These are phyloP conservation scores for Gasterosteus nipponicus DNA, from an alignment of 2,113 vertebrate species.

Conservation along the genomic window DNA sequence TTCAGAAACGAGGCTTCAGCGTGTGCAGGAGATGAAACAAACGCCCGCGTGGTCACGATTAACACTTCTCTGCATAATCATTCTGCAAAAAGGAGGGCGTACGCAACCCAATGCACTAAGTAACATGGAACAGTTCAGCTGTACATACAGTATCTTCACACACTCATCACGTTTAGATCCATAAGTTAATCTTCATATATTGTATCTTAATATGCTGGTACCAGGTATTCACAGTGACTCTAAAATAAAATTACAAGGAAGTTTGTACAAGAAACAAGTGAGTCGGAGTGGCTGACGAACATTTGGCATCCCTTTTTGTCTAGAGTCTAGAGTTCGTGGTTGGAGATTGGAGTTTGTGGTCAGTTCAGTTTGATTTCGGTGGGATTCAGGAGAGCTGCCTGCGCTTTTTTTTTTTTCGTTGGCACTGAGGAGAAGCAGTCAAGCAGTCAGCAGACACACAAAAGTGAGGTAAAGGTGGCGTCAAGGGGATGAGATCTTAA, in stretches of 20 bases:
- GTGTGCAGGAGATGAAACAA: slow-evolving; percentile 59
- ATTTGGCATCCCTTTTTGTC: slow-evolving; percentile 63
- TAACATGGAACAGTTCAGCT: slow-evolving; percentile 73
- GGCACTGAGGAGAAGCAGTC: slow-evolving; percentile 70
- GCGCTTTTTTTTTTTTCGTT: slow-evolving; percentile 52
- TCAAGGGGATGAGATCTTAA: slow-evolving; percentile 50
- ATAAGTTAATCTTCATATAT: slow-evolving; percentile 81
- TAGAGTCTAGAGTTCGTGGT: slow-evolving; percentile 38
- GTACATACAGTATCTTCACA: slow-evolving; percentile 78
- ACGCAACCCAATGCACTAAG: slow-evolving; percentile 67
- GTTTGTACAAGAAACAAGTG: slow-evolving; percentile 75
- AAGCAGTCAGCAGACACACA: slow-evolving; percentile 49
- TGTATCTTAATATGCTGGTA: slow-evolving; percentile 85
- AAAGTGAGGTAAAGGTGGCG: slow-evolving; percentile 71
- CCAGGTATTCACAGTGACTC: slow-evolving; percentile 86
- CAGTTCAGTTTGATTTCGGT: slow-evolving; percentile 35
- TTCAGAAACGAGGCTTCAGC: slow-evolving; percentile 65
- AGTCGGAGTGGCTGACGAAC: slow-evolving; percentile 59
- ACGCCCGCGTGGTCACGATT: slow-evolving; percentile 46
- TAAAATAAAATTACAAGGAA: slow-evolving; percentile 79
- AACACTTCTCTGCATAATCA: slow-evolving; percentile 55
- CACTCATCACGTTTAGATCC: slow-evolving; percentile 72
- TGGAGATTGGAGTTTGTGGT: slow-evolving; percentile 39
- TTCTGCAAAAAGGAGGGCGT: slow-evolving; percentile 59
- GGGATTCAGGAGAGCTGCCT: slow-evolving; percentile 65